Conservation (phyloP, 1,140 invertebrate genomes). For the Platyscapa corneri region DNA sequence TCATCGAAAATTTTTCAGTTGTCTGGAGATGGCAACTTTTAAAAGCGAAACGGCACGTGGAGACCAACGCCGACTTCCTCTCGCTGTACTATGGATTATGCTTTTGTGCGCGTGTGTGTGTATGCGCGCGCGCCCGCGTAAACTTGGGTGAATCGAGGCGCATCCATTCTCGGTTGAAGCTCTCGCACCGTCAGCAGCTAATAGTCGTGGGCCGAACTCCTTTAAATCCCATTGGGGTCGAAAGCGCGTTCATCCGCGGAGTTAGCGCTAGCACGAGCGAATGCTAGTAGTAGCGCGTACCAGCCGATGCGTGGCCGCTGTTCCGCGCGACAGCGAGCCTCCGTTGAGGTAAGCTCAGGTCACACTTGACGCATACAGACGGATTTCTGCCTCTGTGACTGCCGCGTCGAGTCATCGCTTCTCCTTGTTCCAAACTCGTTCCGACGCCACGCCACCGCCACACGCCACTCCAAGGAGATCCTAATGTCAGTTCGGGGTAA, state of each 20-base stretch:
- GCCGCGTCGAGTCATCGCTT: slow-evolving; percentile 56
- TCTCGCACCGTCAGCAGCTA: background rate
- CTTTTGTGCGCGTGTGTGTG: no score
- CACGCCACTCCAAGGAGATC: slow-evolving; percentile 5
- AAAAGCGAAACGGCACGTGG: no score
- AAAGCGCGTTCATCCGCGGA: slow-evolving; percentile 35
- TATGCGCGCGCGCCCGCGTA: no score
- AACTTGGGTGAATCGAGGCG: no score
- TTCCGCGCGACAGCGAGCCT: no score
- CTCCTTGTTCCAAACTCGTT: slow-evolving; percentile 39
- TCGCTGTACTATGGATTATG: no score
- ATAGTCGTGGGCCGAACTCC: background rate
- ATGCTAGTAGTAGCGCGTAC: slow-evolving; percentile 43
- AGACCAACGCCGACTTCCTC: no score
- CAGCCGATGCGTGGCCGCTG: slow-evolving; percentile 19
- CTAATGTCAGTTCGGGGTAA: slow-evolving; percentile 16
- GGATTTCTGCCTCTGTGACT: slow-evolving; percentile 63
- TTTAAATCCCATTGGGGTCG: slow-evolving; percentile 8
- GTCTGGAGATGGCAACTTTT: no score
- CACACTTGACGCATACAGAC: slow-evolving; percentile 62
- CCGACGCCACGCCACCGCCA: background rate
- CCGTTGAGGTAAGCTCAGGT: slow-evolving; percentile 59
- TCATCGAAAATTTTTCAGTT: no score
- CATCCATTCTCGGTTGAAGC: no score
- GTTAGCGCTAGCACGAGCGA: background rate